phyloP scores from a whole-genome alignment of 2,797 vertebrate species.

The Nannoperca australis region DNA sequence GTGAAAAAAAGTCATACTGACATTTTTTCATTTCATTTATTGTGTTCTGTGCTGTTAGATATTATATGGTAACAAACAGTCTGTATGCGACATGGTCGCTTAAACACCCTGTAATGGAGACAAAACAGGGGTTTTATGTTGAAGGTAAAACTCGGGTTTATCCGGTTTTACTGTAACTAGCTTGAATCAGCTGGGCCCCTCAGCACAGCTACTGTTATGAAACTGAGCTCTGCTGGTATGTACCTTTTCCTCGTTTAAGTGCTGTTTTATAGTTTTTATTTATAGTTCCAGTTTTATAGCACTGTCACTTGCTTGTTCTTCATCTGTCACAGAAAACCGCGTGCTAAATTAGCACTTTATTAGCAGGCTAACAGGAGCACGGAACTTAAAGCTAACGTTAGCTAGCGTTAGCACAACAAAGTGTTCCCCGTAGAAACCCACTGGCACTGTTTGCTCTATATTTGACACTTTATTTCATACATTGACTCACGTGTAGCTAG shows the following conservation, averaged over 20 bases:
- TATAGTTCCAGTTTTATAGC: background rate
- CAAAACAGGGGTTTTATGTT: slow-evolving; percentile 42
- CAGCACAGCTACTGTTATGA: slow-evolving; percentile 36
- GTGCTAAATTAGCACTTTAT: accelerated
- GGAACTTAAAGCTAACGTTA: background rate
- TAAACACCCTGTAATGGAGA: no score
- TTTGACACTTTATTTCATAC: no score
- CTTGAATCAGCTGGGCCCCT: background rate
- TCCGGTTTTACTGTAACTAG: background rate
- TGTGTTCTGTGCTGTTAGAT: background rate
- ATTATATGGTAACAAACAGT: background rate
- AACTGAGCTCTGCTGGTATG: slow-evolving; percentile 59
- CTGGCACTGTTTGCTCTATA: background rate
- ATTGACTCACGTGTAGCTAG: no score
- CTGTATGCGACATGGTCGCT: background rate
- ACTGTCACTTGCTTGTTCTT: background rate
- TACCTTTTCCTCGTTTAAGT: background rate
- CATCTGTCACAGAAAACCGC: accelerated
- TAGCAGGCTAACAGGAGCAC: background rate
- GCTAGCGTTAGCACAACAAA: slow-evolving; percentile 55
- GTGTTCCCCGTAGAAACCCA: slow-evolving; percentile 31
- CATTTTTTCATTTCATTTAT: background rate
- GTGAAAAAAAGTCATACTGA: background rate
- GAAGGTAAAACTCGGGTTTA: background rate
- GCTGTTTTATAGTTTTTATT: background rate